Evolutionary conservation across 2,888 invertebrate species (phyloP).

Genomic region (Phania funesta): DNA sequence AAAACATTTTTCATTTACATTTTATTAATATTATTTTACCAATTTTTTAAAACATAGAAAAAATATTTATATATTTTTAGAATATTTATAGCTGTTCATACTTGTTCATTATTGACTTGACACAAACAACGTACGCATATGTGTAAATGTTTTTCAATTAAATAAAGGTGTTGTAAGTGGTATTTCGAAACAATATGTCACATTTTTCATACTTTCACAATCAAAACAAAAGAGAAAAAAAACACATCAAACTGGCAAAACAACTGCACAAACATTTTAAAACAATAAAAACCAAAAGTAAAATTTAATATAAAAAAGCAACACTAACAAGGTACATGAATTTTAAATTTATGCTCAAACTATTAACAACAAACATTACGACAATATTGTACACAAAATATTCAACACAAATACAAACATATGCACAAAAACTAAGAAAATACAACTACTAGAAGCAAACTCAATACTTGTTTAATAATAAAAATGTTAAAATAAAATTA

Average conservation of each 20-base stretch:
- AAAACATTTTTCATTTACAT: too few relatives aligned
- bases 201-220: slow-evolving; percentile 57
- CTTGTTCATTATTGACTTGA: slow-evolving; percentile 1
- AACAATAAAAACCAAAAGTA: neutral
- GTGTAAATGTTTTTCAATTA: slow-evolving; percentile 3
- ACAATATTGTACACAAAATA: slow-evolving; percentile 51
- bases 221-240: neutral
- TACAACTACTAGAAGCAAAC: slow-evolving; percentile 43
- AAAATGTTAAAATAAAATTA: slow-evolving; percentile 23
- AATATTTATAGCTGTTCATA: neutral
- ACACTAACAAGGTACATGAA: slow-evolving; percentile 34
- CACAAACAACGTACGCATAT: neutral
- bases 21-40: too few relatives aligned
- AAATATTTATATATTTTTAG: too few relatives aligned
- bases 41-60: too few relatives aligned
- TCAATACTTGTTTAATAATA: slow-evolving; percentile 55
- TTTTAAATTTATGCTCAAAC: slow-evolving; percentile 50
- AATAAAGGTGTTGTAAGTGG: slow-evolving; percentile 34
- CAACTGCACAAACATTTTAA: slow-evolving; percentile 16
- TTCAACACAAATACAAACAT: slow-evolving; percentile 13
- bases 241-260: neutral
- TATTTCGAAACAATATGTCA: slow-evolving; percentile 43
- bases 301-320: slow-evolving; percentile 4
- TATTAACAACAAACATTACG: slow-evolving; percentile 45
- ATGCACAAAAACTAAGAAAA: neutral